phyloP scores from a whole-genome alignment of 2,113 vertebrate species.

The Poeciliopsis retropinna region DNA sequence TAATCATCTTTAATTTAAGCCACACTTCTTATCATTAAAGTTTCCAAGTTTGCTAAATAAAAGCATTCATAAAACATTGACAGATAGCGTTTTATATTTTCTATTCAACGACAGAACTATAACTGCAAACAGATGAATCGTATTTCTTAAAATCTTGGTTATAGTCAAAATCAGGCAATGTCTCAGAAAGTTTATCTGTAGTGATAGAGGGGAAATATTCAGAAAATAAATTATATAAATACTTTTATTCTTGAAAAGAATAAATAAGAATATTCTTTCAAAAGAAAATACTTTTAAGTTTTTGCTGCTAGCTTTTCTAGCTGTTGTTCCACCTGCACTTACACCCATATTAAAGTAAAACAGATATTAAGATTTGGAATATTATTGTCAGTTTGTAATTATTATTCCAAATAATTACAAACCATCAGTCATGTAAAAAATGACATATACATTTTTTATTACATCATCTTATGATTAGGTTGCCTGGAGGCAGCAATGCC shows the following conservation, averaged over 20 bases:
- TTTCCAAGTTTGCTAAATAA: not conserved
- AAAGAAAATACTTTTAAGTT: slow-evolving; percentile 26
- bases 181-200: slow-evolving; percentile 39
- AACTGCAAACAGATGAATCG: slow-evolving; percentile 54
- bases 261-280: slow-evolving; percentile 65
- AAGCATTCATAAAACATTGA: slow-evolving; percentile 17
- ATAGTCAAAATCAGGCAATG: slow-evolving; percentile 25
- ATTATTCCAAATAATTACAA: not conserved
- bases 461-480: not conserved
- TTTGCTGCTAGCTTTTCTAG: not conserved
- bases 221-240: slow-evolving; percentile 79
- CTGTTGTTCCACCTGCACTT: not conserved
- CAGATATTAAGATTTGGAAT: not conserved
- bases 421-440: not conserved
- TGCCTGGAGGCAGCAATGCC: not conserved
- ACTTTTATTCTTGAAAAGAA: slow-evolving; percentile 31
- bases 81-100: not conserved
- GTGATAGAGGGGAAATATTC: slow-evolving; percentile 42
- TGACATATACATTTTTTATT: not conserved
- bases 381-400: too few relatives aligned
- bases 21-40: not conserved
- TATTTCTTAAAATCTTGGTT: slow-evolving; percentile 19
- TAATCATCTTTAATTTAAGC: slow-evolving; percentile 12
- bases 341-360: not conserved
- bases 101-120: slow-evolving; percentile 33